Base-by-base conservation (phyloP, 2,113 vertebrate genomes). In the Sinocyclocheilus maitianheensis region DNA sequence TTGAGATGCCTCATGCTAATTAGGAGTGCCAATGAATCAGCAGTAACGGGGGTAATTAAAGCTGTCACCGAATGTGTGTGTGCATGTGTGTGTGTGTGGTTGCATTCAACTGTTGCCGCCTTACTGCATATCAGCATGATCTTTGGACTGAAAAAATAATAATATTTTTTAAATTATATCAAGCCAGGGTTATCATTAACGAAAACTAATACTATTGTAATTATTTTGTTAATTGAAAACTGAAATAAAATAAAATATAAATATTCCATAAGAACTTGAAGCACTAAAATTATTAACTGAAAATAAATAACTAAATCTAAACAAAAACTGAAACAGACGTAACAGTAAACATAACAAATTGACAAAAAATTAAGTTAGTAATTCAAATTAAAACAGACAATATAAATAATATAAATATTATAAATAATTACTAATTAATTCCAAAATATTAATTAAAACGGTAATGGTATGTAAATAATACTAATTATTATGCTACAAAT, bases 1-100 rank as follows among this genome's bases (percentile, higher is more conserved):
- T 43, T 83, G 91, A 90, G 87, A 89, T 87, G 89, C 87, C 89
- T 92, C 85, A 89, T 89, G 92, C 91, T 93, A 91, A 93, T 94
- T 93, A 93, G 89, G 89, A 91, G 90, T 92, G 92, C 89, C 86
- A 89, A 77, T 90, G 90, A 91, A 91, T 93, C 88, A 85, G 90
- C 91, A 92, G 91, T 92, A 92, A 93, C 91, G 89, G 91, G 91
- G 91, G 91, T 92, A 91, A 94, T 94, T 93, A 92, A 91, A 88
- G 89, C 90, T 83, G 86, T 88, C 88, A 77, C 87, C 24, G 12
- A 53, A 55, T 60, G n/a, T 81, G 77, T 63, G 51, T 37, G 34
- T 48, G 77, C 72, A 77, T 60, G 77, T 75, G 65, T 60, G 75
- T 60, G 75, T 67, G 75, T 55, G 77, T 58, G 80, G 14, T 26